Base-by-base conservation (phyloP, 1,140 invertebrate species). In the Brachionus koreanus region DNA sequence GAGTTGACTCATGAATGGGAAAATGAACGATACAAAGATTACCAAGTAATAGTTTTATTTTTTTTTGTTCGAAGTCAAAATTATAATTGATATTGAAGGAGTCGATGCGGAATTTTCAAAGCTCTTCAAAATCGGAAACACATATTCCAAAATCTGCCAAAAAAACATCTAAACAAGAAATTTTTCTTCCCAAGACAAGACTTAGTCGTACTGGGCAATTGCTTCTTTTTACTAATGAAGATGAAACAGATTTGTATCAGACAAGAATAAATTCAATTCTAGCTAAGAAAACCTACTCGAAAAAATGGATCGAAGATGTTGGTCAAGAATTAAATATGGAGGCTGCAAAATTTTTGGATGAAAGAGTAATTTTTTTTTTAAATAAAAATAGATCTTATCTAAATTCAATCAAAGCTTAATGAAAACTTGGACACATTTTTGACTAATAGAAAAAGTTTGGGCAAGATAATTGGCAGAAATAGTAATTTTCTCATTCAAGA, bases 1-100 rank as follows among this genome's bases (percentile, higher is more conserved):
- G 65, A 69, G 7, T 23, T 69, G 16, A 69, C 16, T 69, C 65
- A 69, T 35, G 69, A 74, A 25, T 74, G 69, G 69, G 42, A 74
- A 74, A 46, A 74, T 46, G 69, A 74, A 25, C 37, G 69, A 74
- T 74, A 74, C 33, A 74, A 74, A 33, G 69, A 74, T 33, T 74
- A 74, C n/a, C 69, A 74, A 74, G 69, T 74, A 72, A 19, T n/a
- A 33, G 25, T 65, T 0, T 13, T 65, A 29, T 65, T 7, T 65
- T 57, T 13, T 57, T 57, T 1, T 19, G n/a, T n/a, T n/a, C n/a
- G n/a, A n/a, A n/a, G n/a, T 19, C 6, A 57, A 57, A 57, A 19
- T 57, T 19, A 19, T 13, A 19, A 19, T 19, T 57, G 23, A 63
- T 63, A 3, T 29, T 63, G 4, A 25, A 69, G 65, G 65, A 69